Evolutionary conservation across 2,888 invertebrate species (phyloP).

Genomic region (Myopa tessellatipennis): DNA sequence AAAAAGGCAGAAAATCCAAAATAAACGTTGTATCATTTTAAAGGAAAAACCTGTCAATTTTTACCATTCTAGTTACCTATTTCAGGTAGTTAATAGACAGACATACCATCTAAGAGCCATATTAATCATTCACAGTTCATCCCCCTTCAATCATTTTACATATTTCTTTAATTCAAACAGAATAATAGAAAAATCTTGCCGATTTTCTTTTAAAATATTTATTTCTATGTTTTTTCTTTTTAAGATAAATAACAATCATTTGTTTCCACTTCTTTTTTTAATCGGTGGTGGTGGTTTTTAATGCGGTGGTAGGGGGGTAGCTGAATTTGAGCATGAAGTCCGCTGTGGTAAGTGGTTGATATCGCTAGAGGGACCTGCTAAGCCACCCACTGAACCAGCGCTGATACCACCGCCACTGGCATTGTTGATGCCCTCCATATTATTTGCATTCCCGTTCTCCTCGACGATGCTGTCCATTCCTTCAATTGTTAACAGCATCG

Average conservation of each 20-base stretch:
- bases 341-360: slow-evolving; percentile 45
- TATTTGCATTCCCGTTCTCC: slow-evolving; percentile 79
- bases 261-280: slow-evolving; percentile 1
- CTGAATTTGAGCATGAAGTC: slow-evolving; percentile 47
- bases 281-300: too few relatives aligned
- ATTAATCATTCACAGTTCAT: too few relatives aligned
- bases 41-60: too few relatives aligned
- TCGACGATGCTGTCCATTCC: slow-evolving; percentile 92
- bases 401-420: slow-evolving; percentile 36
- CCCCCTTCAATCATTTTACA: too few relatives aligned
- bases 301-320: slow-evolving; percentile 42
- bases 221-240: slow-evolving; percentile 29
- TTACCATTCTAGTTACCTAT: too few relatives aligned
- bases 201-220: slow-evolving; percentile 36
- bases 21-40: too few relatives aligned
- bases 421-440: slow-evolving; percentile 53
- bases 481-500: slow-evolving; percentile 72
- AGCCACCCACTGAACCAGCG: too few relatives aligned
- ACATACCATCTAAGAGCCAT: too few relatives aligned
- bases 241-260: slow-evolving; percentile 37
- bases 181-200: background rate
- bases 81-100: too few relatives aligned
- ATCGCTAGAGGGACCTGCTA: slow-evolving; percentile 43
- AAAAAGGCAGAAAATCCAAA: too few relatives aligned
- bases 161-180: too few relatives aligned